These are phyloP conservation scores for Oligia latruncula DNA, from an alignment of 2,888 invertebrate genomes.

Conservation along the genomic window DNA sequence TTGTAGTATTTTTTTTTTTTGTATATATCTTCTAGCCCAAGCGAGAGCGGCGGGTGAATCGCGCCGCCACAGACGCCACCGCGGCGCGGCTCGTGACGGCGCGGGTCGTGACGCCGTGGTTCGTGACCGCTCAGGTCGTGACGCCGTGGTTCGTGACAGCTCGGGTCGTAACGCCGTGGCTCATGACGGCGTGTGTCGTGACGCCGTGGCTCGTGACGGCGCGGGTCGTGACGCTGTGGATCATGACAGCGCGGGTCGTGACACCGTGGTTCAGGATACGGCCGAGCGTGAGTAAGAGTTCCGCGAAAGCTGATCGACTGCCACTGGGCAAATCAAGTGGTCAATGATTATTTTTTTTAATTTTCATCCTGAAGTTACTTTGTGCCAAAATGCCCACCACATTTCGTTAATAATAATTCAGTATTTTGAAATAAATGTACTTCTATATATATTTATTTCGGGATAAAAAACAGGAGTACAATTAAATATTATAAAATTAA, in stretches of 20 bases:
- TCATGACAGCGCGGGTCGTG: no score
- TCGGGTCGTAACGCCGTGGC: background rate
- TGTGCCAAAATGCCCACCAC: background rate
- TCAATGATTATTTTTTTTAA: constrained; percentile 12
- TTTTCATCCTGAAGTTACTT: background rate
- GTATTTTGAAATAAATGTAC: background rate
- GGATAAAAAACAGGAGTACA: no score
- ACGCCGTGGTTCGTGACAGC: background rate
- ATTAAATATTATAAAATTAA: no score
- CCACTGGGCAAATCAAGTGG: background rate
- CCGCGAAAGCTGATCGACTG: background rate
- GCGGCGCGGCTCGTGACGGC: background rate
- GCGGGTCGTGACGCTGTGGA: no score
- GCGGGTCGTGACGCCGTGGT: background rate
- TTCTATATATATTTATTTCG: no score
- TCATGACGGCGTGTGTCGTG: background rate
- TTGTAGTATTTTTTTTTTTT: background rate
- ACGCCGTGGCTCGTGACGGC: no score
- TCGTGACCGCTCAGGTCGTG: background rate
- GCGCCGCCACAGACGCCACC: no score
- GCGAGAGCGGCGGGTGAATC: background rate
- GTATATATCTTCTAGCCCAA: background rate
- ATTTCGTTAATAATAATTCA: background rate
- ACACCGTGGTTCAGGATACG: background rate
- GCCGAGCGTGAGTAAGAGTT: background rate